These are phyloP conservation scores for Cephonodes hylas DNA, from an alignment of 2,888 invertebrate species.

Conservation along the genomic window DNA sequence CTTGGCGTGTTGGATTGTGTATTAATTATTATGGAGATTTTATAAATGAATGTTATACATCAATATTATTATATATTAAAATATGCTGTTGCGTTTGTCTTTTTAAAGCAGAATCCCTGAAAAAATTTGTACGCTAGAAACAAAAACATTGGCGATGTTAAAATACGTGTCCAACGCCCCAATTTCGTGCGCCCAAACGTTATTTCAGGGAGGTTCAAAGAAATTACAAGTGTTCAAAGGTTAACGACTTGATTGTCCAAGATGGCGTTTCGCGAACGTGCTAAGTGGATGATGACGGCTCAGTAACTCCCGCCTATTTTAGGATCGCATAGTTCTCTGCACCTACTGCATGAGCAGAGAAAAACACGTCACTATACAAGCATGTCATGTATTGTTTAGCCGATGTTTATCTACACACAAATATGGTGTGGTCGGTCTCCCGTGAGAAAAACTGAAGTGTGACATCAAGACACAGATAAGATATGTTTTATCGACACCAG, in stretches of 20 bases:
- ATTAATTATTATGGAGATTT: slow-evolving; percentile 34
- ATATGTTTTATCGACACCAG: slow-evolving; percentile 50
- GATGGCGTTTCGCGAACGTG: slow-evolving; percentile 70
- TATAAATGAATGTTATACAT: slow-evolving; percentile 9
- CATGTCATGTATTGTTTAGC: slow-evolving; percentile 4
- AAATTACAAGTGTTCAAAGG: slow-evolving; percentile 36
- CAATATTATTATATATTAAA: background rate
- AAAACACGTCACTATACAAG: slow-evolving; percentile 9
- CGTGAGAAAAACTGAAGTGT: slow-evolving; percentile 43
- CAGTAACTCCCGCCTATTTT: slow-evolving; percentile 47
- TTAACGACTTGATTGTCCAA: slow-evolving; percentile 75
- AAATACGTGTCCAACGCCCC: background rate
- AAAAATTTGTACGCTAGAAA: background rate
- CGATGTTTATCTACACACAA: slow-evolving; percentile 2
- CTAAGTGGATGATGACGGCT: slow-evolving; percentile 73
- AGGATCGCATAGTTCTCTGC: slow-evolving; percentile 26
- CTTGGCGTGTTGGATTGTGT: slow-evolving; percentile 51
- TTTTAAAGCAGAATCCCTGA: no score
- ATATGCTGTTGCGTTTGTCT: no score
- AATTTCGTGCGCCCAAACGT: background rate
- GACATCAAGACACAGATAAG: slow-evolving; percentile 49
- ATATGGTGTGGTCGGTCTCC: slow-evolving; percentile 11
- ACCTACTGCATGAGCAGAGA: slow-evolving; percentile 17
- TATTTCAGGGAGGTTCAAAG: slow-evolving; percentile 10
- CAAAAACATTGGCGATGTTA: background rate